Evolutionary conservation across 23 tunicate genomes (phyloP).

Genomic region (Clavelina lepadiformis): DNA sequence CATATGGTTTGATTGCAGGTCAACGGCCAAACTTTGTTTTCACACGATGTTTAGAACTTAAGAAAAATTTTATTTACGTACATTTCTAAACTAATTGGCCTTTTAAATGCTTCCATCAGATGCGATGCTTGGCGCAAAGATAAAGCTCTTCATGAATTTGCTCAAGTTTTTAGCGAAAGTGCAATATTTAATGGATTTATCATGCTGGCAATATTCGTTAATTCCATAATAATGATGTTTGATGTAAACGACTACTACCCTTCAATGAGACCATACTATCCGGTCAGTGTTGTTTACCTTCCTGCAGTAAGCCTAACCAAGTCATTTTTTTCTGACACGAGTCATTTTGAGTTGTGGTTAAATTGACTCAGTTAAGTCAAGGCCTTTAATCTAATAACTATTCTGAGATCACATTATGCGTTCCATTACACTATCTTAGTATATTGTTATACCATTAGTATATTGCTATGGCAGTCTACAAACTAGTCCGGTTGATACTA

Average conservation of each 20-base stretch:
- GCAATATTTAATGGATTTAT: slow-evolving; percentile 63
- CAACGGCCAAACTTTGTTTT: background rate
- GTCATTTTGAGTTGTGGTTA: too few relatives aligned
- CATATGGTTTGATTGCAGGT: too few relatives aligned
- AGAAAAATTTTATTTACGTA: too few relatives aligned
- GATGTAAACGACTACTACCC: slow-evolving; percentile 81
- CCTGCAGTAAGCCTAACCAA: background rate
- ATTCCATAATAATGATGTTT: slow-evolving; percentile 77
- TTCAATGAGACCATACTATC: slow-evolving; percentile 41
- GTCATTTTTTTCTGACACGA: too few relatives aligned
- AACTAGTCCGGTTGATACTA: too few relatives aligned
- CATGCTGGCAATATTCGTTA: slow-evolving; percentile 60
- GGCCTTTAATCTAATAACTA: too few relatives aligned
- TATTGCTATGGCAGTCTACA: too few relatives aligned
- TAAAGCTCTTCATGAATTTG: slow-evolving; percentile 46
- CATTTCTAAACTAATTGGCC: too few relatives aligned
- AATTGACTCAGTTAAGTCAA: too few relatives aligned
- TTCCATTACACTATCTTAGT: background rate
- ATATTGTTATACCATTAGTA: too few relatives aligned
- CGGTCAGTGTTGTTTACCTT: slow-evolving; percentile 16
- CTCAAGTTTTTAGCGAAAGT: slow-evolving; percentile 48
- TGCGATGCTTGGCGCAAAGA: slow-evolving; percentile 50
- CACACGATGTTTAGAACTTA: too few relatives aligned
- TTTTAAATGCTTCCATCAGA: slow-evolving; percentile 1
- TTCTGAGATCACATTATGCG: too few relatives aligned